Conservation (phyloP, 2,888 invertebrate species). For the Automeris io region DNA sequence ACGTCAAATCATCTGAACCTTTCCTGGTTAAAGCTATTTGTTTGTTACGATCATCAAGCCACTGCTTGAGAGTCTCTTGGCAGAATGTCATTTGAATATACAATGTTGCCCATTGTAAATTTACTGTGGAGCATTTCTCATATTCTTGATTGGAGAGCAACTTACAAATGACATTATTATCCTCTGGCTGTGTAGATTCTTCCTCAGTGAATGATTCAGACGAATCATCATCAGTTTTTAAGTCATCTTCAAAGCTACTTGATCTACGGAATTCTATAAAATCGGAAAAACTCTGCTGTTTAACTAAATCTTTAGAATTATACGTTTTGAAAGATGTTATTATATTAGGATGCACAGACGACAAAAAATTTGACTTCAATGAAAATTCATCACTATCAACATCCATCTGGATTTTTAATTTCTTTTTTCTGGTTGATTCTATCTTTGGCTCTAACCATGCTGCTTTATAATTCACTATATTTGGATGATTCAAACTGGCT, state of each 20-base stretch:
- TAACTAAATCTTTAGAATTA: conserved; percentile 59
- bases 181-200: conserved; percentile 29
- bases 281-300: conserved; percentile 52
- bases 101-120: conserved; percentile 81
- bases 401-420: conserved; percentile 48
- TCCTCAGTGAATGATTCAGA: conserved; percentile 48
- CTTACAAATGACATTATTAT: conserved; percentile 53
- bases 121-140: conserved; percentile 62
- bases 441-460: conserved; percentile 87
- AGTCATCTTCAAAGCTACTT: conserved; percentile 39
- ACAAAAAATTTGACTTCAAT: conserved; percentile 34
- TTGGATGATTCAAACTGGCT: conserved; percentile 85
- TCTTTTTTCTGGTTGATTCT: conserved; percentile 60
- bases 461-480: conserved; percentile 89
- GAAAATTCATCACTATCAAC: conserved; percentile 55
- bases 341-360: conserved; percentile 55
- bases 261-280: conserved; percentile 61
- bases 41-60: conserved; percentile 82
- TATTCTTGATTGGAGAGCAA: conserved; percentile 43
- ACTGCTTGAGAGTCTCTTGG: conserved; percentile 84
- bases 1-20: conserved; percentile 48
- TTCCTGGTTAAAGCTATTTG: conserved; percentile 41
- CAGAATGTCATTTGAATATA: conserved; percentile 92
- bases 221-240: conserved; percentile 37
- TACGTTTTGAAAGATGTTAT: conserved; percentile 67